Conservation (phyloP, 2,888 invertebrate genomes). For the Lacanobia wlatinum region DNA sequence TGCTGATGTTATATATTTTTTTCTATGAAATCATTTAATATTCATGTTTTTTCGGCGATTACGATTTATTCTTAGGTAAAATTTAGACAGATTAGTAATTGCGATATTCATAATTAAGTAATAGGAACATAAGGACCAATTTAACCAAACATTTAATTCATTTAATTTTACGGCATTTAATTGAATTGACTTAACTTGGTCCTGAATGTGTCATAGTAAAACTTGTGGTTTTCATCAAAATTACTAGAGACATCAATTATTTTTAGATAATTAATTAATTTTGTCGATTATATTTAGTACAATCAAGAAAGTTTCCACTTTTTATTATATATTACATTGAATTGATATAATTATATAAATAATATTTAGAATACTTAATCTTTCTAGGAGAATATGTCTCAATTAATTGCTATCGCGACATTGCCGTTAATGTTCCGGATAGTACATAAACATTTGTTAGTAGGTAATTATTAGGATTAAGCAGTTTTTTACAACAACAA, state of each 20-base stretch:
- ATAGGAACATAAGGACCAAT: not conserved
- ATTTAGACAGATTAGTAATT: not conserved
- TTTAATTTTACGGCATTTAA: conserved; percentile 4
- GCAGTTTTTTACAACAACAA: conserved; percentile 16
- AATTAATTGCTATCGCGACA: conserved; percentile 6
- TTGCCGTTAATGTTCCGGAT: not conserved
- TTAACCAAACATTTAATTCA: conserved; percentile 8
- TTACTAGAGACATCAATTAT: not conserved
- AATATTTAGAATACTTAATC: not conserved
- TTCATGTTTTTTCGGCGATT: conserved; percentile 1
- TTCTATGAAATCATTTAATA: not conserved
- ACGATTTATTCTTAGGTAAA: conserved; percentile 10
- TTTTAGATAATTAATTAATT: not conserved
- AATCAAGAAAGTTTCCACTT: not conserved
- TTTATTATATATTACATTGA: not conserved
- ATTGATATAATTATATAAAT: not conserved
- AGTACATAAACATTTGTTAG: not conserved
- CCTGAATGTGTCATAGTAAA: conserved; percentile 4
- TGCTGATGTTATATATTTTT: not conserved
- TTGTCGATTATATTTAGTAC: not conserved
- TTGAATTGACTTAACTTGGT: not conserved
- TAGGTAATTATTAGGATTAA: conserved; percentile 4
- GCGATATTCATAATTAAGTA: not conserved
- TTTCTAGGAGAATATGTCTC: conserved; percentile 15
- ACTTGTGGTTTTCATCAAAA: not conserved